Base-by-base conservation (phyloP, 2,113 vertebrate species). In the Phalacrocorax brasilianus region DNA sequence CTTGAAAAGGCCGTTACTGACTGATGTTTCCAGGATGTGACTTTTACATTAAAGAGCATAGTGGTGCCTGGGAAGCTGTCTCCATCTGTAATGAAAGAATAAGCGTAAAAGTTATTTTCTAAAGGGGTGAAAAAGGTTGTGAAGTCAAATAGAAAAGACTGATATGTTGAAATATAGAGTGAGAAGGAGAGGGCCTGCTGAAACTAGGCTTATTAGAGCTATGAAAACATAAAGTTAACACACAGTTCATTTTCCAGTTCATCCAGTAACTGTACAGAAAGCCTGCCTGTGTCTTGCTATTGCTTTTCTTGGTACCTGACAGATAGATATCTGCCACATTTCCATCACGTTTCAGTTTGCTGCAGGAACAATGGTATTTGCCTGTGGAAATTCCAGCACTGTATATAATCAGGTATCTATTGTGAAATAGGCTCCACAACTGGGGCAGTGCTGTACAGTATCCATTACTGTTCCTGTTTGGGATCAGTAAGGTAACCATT, bases 1-100 rank as follows among this genome's bases (percentile, higher is more conserved):
- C n/a, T 85, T 76, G 84, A 92, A 92, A 94, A 87, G 86, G 86
- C 70, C 2, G 14, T 76, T 79, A 91, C 47, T 95, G 92, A 91
- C 66, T 45, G 88, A 91, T 58, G 40, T 26, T 89, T 91, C 58
- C 66, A 85, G 66, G 77, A 70, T 76, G 49, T 92, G 92, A 85
- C 79, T 96, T 86, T 74, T 75, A 58, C 49, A 38, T 53, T 72
- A 67, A 81, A 84, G 33, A 89, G n/a, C 5, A 19, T 24, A 50
- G 38, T 33, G n/a, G 17, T 79, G 50, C 71, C 58, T 61, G 27
- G 30, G 24, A 94, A 91, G 17, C 20, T 44, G 7, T 59, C 42
- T 88, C 65, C 9, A 45, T 56, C 44, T 2, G 1, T 61, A 73
- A 83, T 19, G 77, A 79, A 85, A 86, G 42, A 91, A 56, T 28